These are phyloP conservation scores for Oostethus manadensis DNA, from an alignment of 2,113 vertebrate genomes.

Conservation along the genomic window DNA sequence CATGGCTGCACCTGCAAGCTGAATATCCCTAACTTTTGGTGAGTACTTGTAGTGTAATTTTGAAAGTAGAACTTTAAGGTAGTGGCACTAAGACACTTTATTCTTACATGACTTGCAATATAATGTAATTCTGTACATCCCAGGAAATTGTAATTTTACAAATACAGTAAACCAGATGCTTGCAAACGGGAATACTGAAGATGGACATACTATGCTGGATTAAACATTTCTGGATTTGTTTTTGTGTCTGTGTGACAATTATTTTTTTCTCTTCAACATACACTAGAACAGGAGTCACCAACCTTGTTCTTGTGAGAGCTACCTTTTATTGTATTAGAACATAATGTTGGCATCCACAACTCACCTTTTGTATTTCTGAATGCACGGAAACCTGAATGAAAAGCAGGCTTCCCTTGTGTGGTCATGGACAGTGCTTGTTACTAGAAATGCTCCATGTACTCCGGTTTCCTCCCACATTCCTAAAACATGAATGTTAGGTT, in stretches of 20 bases:
- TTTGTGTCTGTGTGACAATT: not conserved
- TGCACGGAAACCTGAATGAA: no score
- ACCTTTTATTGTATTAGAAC: no score
- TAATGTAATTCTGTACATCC: constrained; percentile 16
- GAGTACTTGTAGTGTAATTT: constrained; percentile 7
- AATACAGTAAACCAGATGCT: constrained; percentile 15
- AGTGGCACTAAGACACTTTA: constrained; percentile 66
- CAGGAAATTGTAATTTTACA: not conserved
- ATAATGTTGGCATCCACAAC: no score
- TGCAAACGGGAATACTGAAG: constrained; percentile 20
- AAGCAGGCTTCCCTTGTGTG: no score
- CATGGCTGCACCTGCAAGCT: not conserved
- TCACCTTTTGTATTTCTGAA: no score
- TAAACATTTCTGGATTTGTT: not conserved
- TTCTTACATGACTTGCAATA: constrained; percentile 31
- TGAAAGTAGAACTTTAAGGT: constrained; percentile 12
- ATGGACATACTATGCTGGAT: constrained; percentile 28
- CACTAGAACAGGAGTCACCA: no score
- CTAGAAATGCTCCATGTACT: no score
- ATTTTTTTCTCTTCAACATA: not conserved
- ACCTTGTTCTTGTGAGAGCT: no score
- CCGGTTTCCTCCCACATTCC: no score
- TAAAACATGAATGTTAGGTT: no score
- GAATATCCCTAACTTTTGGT: not conserved
- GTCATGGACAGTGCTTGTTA: no score